phyloP scores from a whole-genome alignment of 92 coral and sea anemone genomes.

The Meandrina meandrites region DNA sequence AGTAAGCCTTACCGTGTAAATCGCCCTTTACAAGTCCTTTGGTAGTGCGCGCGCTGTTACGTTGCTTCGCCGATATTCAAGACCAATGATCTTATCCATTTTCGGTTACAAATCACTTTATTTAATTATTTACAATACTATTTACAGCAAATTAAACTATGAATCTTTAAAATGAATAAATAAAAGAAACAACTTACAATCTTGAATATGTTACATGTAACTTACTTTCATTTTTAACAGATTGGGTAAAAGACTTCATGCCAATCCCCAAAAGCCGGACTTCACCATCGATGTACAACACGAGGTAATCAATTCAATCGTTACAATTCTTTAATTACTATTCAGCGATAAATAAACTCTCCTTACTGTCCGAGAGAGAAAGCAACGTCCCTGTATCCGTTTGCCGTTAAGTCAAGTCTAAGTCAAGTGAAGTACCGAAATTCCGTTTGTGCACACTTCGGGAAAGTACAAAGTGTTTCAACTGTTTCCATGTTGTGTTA shows the following conservation, averaged over 20 bases:
- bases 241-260: slow-evolving; percentile 60
- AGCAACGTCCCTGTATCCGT: neutral
- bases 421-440: too few relatives aligned
- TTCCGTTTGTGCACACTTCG: too few relatives aligned
- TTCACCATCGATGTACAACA: slow-evolving; percentile 93
- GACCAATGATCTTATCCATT: neutral
- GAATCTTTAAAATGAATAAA: neutral
- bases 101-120: neutral
- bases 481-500: neutral
- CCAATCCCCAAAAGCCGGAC: slow-evolving; percentile 65
- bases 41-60: neutral
- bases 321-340: too few relatives aligned
- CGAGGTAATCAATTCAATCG: slow-evolving; percentile 60
- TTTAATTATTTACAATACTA: slow-evolving; percentile 5
- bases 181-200: slow-evolving; percentile 9
- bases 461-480: too few relatives aligned
- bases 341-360: neutral
- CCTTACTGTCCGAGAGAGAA: neutral
- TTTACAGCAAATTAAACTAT: neutral
- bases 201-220: neutral
- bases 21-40: too few relatives aligned
- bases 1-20: too few relatives aligned
- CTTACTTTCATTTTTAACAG: slow-evolving; percentile 27
- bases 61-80: neutral
- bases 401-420: neutral